Evolutionary conservation across 53 echinoderm and acorn worm species (phyloP), one percentile per base, ranked within the genome.

Genomic region (Zoroaster sp.): DNA sequence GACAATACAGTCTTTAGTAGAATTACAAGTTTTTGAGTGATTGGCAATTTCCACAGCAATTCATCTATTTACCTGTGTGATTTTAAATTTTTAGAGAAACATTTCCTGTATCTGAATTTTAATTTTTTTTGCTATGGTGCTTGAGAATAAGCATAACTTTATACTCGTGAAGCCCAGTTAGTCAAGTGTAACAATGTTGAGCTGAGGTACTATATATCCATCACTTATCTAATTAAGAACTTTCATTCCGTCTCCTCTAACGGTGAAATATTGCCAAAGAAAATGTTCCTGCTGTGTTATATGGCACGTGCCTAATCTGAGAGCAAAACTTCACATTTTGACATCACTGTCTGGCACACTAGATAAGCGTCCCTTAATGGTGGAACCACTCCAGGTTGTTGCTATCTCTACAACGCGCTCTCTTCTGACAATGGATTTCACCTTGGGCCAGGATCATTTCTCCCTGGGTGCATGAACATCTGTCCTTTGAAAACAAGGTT

Each of bases 381-480:
- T 76, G 34, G 46, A 76, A 30, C 33, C 76, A 51, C 70, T 45
- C 51, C 76, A 49, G 47, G 32, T 47, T 31, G 49, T 41, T 4
- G 42, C 25, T 42, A 46, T 79, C 79, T 18, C 55, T 21, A 79
- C 79, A 79, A 59, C 42, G 55, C 59, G 53, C 45, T 79, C 79
- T 79, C 63, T 65, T 35, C 65, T 79, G 79, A 85, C 85, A 85
- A 85, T 85, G 85, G 85, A 85, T 85, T 85, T 85, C 71, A 85
- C 85, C 85, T 85, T 85, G 85, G 85, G 85, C 70, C 85, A 69
- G 71, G 85, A 85, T 85, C 70, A 85, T 85, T 85, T 85, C 85
- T 70, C 47, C 71, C 46, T 66, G 49, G 71, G 49, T 85, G 85
- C 85, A 5, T 85, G 85, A 85, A 85, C 85, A 85, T 85, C 85